phyloP scores from a whole-genome alignment of 2,113 vertebrate genomes.

The Melanerpes aurifrons region DNA sequence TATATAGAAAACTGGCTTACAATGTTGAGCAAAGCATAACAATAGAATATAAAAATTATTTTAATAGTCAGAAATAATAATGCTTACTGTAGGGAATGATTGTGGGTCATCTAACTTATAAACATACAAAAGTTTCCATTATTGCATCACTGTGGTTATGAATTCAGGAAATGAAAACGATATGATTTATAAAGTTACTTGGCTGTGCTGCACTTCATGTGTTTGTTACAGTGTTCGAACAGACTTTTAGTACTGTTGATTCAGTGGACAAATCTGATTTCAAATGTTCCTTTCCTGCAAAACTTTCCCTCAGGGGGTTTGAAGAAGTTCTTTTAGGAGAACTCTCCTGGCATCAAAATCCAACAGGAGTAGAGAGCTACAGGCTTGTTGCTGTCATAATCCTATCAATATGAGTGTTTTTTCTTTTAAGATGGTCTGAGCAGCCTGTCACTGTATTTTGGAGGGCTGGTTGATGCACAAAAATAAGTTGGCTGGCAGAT shows the following conservation, averaged over 20 bases:
- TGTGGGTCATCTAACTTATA: conserved; percentile 55
- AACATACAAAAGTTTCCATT: conserved; percentile 62
- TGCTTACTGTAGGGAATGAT: conserved; percentile 12
- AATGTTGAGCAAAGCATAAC: conserved; percentile 4
- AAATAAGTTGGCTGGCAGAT: conserved; percentile 43
- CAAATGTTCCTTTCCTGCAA: conserved; percentile 26
- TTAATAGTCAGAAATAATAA: conserved; percentile 53
- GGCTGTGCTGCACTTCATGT: conserved; percentile 20
- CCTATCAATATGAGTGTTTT: conserved; percentile 20
- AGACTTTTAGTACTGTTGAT: conserved; percentile 21
- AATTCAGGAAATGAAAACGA: conserved; percentile 56
- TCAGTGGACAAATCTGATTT: conserved; percentile 43
- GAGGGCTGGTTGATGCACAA: conserved; percentile 5
- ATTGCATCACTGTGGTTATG: conserved; percentile 61
- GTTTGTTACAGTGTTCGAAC: background rate
- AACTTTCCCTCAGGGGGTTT: background rate
- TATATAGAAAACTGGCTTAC: conserved; percentile 25
- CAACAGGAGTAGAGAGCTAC: conserved; percentile 6
- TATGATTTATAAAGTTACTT: conserved; percentile 61
- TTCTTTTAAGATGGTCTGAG: conserved; percentile 43
- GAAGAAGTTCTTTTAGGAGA: conserved; percentile 28
- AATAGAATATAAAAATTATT: conserved; percentile 41
- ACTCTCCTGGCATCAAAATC: conserved; percentile 39
- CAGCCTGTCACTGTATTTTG: conserved; percentile 48
- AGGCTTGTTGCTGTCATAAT: conserved; percentile 59